phyloP scores from a whole-genome alignment of 2,797 vertebrate species.

The Megaceryle alcyon region DNA sequence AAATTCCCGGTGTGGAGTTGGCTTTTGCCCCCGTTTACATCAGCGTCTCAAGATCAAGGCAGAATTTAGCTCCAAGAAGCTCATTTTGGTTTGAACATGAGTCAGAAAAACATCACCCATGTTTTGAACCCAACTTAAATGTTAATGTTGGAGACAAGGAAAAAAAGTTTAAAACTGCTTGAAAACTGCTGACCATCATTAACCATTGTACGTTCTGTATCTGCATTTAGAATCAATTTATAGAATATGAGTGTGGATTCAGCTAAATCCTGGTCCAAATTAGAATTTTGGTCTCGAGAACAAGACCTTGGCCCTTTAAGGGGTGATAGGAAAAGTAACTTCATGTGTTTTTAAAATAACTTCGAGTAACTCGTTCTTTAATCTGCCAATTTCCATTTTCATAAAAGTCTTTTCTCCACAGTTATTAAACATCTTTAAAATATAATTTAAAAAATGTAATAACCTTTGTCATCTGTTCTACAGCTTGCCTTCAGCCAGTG shows the following conservation, averaged over 20 bases:
- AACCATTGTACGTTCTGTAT: fast-evolving
- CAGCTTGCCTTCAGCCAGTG: constrained; percentile 67
- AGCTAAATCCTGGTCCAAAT: neutral
- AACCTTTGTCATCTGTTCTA: constrained; percentile 70
- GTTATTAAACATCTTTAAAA: constrained; percentile 74
- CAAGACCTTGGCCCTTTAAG: neutral
- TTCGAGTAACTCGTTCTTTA: constrained; percentile 53
- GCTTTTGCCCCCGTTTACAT: fast-evolving
- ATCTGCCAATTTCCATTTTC: constrained; percentile 63
- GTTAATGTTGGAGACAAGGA: neutral
- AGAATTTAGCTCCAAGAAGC: neutral
- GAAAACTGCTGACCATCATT: neutral
- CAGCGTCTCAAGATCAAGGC: neutral
- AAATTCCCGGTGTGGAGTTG: neutral
- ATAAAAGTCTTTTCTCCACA: constrained; percentile 73
- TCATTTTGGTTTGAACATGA: neutral
- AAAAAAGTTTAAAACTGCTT: neutral
- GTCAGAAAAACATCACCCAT: neutral
- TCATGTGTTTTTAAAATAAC: constrained; percentile 49
- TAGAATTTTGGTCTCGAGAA: neutral
- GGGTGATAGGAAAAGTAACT: constrained; percentile 4
- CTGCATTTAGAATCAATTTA: neutral
- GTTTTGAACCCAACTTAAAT: neutral
- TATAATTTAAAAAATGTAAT: constrained; percentile 72
- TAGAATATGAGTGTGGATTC: neutral